These are phyloP conservation scores for Micrasema longulum DNA, from an alignment of 1,140 invertebrate genomes.

Conservation along the genomic window DNA sequence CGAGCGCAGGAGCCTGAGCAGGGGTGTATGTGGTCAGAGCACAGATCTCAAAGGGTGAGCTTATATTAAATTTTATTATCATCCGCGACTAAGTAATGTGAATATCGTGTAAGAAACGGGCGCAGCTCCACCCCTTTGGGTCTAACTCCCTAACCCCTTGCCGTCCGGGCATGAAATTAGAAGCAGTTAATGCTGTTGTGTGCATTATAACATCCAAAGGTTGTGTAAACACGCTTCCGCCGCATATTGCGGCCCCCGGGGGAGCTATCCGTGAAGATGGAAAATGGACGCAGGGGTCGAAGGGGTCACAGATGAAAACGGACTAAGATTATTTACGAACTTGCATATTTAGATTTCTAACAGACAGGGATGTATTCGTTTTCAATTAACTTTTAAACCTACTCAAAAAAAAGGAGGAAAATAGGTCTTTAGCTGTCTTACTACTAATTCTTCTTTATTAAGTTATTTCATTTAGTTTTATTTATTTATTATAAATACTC, in stretches of 20 bases:
- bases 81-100: slow-evolving; percentile 69
- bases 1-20: slow-evolving; percentile 5
- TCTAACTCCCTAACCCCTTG: slow-evolving; percentile 14
- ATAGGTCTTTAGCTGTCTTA: too few relatives aligned
- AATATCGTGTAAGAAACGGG: slow-evolving; percentile 68
- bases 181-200: slow-evolving; percentile 51
- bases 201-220: slow-evolving; percentile 49
- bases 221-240: slow-evolving; percentile 51
- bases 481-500: too few relatives aligned
- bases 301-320: slow-evolving; percentile 5
- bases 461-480: too few relatives aligned
- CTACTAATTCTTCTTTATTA: too few relatives aligned
- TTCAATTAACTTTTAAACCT: too few relatives aligned
- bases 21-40: slow-evolving; percentile 18
- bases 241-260: slow-evolving; percentile 33
- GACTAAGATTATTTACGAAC: slow-evolving; percentile 1
- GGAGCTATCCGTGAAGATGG: background rate
- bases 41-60: slow-evolving; percentile 52
- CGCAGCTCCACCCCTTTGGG: slow-evolving; percentile 43
- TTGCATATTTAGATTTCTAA: background rate
- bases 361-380: background rate
- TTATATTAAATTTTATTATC: slow-evolving; percentile 71
- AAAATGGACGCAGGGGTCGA: slow-evolving; percentile 9
- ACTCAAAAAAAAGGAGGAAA: too few relatives aligned
- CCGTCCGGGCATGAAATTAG: slow-evolving; percentile 51